phyloP scores from a whole-genome alignment of 2,797 vertebrate genomes.

The Dryobates pubescens region DNA sequence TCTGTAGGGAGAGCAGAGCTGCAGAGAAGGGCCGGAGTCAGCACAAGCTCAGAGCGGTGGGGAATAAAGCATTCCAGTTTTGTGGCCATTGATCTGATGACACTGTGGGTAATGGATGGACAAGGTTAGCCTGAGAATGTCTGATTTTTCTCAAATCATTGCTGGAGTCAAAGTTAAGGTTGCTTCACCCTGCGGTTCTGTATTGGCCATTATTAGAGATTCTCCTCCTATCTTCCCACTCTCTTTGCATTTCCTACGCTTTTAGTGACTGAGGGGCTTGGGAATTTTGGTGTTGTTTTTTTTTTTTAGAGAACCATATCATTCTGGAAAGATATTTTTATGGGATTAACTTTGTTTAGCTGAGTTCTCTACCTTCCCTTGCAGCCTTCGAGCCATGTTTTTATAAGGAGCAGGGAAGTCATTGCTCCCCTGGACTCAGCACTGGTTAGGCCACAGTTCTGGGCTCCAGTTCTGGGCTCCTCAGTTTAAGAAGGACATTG shows the following conservation, averaged over 20 bases:
- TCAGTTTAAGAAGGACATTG: too few relatives aligned
- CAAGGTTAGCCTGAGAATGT: constrained; percentile 64
- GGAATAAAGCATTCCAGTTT: constrained; percentile 72
- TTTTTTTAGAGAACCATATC: not conserved
- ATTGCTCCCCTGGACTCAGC: too few relatives aligned
- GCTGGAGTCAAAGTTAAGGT: constrained; percentile 58
- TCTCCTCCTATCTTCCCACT: not conserved
- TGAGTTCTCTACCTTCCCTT: constrained; percentile 13
- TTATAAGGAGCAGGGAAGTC: not conserved
- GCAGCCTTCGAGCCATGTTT: not conserved
- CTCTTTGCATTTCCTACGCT: constrained; percentile 39
- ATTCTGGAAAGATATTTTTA: constrained; percentile 43
- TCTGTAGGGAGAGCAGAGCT: constrained; percentile 54
- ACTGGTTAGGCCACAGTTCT: too few relatives aligned
- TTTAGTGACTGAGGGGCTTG: constrained; percentile 36
- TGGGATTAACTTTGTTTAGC: constrained; percentile 46
- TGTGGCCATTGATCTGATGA: constrained; percentile 72
- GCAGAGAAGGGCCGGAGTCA: constrained; percentile 72
- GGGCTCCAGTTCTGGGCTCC: too few relatives aligned
- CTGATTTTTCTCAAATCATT: constrained; percentile 70
- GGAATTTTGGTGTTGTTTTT: not conserved
- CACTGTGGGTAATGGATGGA: constrained; percentile 70
- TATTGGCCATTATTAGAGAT: constrained; percentile 25
- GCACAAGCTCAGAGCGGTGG: constrained; percentile 63
- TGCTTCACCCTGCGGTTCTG: constrained; percentile 37